These are phyloP conservation scores for Protula sp. DNA, from an alignment of 2,888 invertebrate genomes.

Conservation along the genomic window DNA sequence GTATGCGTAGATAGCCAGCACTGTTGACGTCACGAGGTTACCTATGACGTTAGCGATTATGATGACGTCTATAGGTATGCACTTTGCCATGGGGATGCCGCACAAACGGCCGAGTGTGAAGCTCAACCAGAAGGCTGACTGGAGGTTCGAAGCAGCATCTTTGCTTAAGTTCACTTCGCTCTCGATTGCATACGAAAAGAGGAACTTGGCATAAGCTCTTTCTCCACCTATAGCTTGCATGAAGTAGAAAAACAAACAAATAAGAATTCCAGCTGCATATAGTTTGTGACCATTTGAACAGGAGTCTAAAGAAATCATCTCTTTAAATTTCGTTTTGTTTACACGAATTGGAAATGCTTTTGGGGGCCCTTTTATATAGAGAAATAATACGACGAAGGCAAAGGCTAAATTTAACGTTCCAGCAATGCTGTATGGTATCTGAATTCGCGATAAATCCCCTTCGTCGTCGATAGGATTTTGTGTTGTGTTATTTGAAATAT, in stretches of 20 bases:
- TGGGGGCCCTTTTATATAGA: constrained; percentile 18
- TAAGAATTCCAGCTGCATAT: constrained; percentile 26
- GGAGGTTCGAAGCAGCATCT: constrained; percentile 27
- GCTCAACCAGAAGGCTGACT: constrained; percentile 33
- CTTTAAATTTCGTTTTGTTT: not conserved
- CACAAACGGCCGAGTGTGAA: constrained; percentile 28
- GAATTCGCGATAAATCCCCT: constrained; percentile 25
- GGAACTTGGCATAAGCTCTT: constrained; percentile 30
- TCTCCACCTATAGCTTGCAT: constrained; percentile 32
- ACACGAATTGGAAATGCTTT: not conserved
- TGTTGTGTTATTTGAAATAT: not conserved
- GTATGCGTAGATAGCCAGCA: constrained; percentile 26
- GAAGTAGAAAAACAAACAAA: constrained; percentile 27
- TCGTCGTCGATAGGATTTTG: constrained; percentile 5
- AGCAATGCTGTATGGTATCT: constrained; percentile 26
- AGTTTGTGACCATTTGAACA: constrained; percentile 27
- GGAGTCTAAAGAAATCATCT: constrained; percentile 16
- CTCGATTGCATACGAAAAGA: constrained; percentile 32
- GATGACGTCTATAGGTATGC: constrained; percentile 25
- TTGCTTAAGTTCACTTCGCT: constrained; percentile 26
- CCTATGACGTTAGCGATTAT: constrained; percentile 26
- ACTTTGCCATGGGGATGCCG: constrained; percentile 27
- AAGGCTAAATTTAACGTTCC: constrained; percentile 18
- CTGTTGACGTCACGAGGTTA: constrained; percentile 18
- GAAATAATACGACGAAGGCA: constrained; percentile 23